Percentiles rank a stretch among this genome's conserved stretches.
phyloP scores from a whole-genome alignment of 2,888 invertebrate species.

The Spisula solida region DNA sequence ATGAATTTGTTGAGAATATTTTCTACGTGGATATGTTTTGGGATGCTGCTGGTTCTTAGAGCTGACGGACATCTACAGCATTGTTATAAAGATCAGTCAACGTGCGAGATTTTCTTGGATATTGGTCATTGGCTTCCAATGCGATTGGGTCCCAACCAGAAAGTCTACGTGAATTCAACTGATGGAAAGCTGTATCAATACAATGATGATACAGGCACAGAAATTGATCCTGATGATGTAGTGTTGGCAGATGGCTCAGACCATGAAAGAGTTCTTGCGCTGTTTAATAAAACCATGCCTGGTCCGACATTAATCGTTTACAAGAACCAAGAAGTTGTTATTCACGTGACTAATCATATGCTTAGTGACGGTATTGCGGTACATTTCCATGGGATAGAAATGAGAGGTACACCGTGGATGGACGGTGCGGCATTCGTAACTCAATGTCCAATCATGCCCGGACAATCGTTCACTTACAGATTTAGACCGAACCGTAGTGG shows the following conservation, averaged over 20 bases:
- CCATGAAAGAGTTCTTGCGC: conserved; percentile 57
- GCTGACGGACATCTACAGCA: not conserved
- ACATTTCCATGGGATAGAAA: conserved; percentile 81
- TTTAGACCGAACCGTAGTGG: conserved; percentile 70
- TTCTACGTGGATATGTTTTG: no score
- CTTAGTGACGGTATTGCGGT: conserved; percentile 68
- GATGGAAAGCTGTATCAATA: conserved; percentile 51
- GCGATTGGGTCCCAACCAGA: conserved; percentile 34
- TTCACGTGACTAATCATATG: conserved; percentile 76
- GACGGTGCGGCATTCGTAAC: conserved; percentile 80
- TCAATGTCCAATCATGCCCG: conserved; percentile 79
- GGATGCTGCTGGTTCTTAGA: no score
- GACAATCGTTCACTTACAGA: conserved; percentile 73
- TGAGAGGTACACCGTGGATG: conserved; percentile 78
- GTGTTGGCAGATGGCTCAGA: conserved; percentile 73
- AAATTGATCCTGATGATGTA: conserved; percentile 59
- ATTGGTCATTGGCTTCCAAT: conserved; percentile 55
- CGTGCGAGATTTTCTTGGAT: conserved; percentile 53
- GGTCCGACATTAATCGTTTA: conserved; percentile 78
- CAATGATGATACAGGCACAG: conserved; percentile 33
- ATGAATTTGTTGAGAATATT: no score
- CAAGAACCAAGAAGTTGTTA: conserved; percentile 71
- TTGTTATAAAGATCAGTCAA: conserved; percentile 29
- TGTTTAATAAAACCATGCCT: conserved; percentile 72
- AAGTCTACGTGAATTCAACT: conserved; percentile 45